Conservation (phyloP, 1,140 invertebrate species). For the Pseudobourletiella spinata region DNA sequence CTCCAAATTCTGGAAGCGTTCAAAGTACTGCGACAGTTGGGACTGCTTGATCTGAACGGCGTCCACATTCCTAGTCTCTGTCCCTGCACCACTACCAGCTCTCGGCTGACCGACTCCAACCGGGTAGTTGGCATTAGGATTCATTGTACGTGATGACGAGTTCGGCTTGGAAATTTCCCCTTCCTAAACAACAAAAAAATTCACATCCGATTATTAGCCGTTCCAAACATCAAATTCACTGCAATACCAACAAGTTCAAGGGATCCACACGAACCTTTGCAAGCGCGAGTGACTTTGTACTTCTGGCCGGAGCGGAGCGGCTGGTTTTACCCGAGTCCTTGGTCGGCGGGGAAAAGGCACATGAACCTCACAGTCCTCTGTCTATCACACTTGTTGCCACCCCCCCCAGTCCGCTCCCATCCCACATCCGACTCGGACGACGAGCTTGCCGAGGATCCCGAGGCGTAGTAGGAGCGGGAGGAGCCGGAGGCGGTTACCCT, state of each 20-base stretch:
- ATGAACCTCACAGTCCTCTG: neutral
- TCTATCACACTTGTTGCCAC: neutral
- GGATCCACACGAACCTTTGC: neutral
- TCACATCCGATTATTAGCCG: too few relatives aligned
- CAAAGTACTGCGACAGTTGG: constrained; percentile 10
- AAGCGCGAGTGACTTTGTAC: neutral
- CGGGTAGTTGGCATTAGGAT: neutral
- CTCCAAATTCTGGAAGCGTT: constrained; percentile 7
- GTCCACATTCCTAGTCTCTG: neutral
- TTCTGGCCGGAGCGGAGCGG: neutral
- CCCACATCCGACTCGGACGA: neutral
- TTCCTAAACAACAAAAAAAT: neutral
- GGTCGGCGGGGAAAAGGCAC: neutral
- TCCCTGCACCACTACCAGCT: neutral
- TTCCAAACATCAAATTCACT: too few relatives aligned
- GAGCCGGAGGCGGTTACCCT: neutral
- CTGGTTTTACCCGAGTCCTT: neutral
- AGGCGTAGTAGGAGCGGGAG: neutral
- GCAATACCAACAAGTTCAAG: neutral
- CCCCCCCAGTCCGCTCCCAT: neutral
- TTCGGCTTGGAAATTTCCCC: neutral
- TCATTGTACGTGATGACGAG: neutral
- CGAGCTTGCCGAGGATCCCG: neutral
- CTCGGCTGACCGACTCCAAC: neutral
- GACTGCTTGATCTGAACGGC: too few relatives aligned